Conservation (phyloP, 2,797 vertebrate genomes). For the Oceanodroma leucorhoa region DNA sequence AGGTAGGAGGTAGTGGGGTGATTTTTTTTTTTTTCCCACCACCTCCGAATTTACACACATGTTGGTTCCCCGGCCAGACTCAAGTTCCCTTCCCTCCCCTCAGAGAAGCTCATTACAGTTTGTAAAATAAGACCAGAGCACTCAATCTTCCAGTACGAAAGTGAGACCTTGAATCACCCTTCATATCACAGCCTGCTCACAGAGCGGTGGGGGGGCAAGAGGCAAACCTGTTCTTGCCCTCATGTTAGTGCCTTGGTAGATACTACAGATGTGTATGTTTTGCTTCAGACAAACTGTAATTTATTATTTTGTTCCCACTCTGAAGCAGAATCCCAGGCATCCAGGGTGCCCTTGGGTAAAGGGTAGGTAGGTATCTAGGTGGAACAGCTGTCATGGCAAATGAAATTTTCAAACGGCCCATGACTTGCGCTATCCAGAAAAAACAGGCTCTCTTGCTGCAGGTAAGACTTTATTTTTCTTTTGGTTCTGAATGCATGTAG, state of each 20-base stretch:
- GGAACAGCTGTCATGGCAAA: conserved; percentile 30
- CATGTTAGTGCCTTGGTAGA: background rate
- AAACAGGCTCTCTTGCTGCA: conserved; percentile 65
- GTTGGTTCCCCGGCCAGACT: background rate
- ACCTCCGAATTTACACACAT: background rate
- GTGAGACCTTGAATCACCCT: background rate
- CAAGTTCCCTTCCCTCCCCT: background rate
- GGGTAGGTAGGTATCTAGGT: background rate
- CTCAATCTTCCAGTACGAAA: conserved; percentile 1
- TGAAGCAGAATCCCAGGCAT: conserved; percentile 49
- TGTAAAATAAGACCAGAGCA: conserved; percentile 2
- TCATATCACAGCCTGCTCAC: background rate
- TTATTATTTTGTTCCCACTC: conserved; percentile 24
- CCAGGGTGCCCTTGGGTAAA: conserved; percentile 16
- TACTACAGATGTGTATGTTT: background rate
- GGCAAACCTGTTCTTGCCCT: background rate
- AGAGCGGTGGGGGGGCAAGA: background rate
- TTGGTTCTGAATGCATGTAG: conserved; percentile 74
- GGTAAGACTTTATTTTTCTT: conserved; percentile 73
- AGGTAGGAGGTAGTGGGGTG: background rate
- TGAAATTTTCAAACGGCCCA: conserved; percentile 55
- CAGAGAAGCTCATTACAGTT: background rate
- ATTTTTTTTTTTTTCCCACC: background rate
- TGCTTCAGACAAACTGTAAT: conserved; percentile 35
- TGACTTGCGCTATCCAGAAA: conserved; percentile 60